These are phyloP conservation scores for Luperina nickerlii DNA, from an alignment of 2,888 invertebrate genomes.

Conservation along the genomic window DNA sequence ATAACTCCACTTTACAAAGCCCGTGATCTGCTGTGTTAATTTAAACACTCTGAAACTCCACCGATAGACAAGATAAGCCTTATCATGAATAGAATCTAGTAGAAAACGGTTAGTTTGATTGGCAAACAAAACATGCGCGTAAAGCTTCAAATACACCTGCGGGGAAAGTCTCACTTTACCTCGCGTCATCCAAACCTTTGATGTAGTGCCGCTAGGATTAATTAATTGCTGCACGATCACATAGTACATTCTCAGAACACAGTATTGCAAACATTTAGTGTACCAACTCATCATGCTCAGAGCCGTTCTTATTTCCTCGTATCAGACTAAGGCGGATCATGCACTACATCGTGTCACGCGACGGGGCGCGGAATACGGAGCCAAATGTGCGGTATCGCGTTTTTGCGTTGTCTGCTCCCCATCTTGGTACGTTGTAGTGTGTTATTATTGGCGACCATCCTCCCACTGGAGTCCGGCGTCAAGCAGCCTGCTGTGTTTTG, in stretches of 20 bases:
- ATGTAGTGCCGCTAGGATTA: conserved; percentile 32
- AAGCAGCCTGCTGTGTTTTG: too few relatives aligned
- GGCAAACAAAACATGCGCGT: conserved; percentile 39
- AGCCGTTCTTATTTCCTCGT: background rate
- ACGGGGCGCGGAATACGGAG: too few relatives aligned
- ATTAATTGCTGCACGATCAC: conserved; percentile 37
- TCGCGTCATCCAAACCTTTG: conserved; percentile 44
- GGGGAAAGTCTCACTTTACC: conserved; percentile 41
- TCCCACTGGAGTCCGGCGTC: too few relatives aligned
- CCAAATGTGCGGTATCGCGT: too few relatives aligned
- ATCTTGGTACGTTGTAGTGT: too few relatives aligned
- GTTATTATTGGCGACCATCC: too few relatives aligned
- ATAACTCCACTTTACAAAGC: background rate
- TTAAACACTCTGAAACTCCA: background rate
- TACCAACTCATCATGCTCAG: background rate
- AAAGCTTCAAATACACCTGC: conserved; percentile 47
- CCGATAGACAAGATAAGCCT: background rate
- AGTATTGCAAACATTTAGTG: conserved; percentile 3
- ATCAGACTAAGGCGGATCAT: background rate
- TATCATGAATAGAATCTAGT: background rate
- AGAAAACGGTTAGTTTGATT: conserved; percentile 39
- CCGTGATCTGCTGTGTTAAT: background rate
- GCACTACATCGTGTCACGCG: too few relatives aligned
- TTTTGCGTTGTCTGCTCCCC: too few relatives aligned
- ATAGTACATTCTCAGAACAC: conserved; percentile 4